Evolutionary conservation across 2,113 vertebrate genomes (phyloP).

Genomic region (Eubucco bourcierii): DNA sequence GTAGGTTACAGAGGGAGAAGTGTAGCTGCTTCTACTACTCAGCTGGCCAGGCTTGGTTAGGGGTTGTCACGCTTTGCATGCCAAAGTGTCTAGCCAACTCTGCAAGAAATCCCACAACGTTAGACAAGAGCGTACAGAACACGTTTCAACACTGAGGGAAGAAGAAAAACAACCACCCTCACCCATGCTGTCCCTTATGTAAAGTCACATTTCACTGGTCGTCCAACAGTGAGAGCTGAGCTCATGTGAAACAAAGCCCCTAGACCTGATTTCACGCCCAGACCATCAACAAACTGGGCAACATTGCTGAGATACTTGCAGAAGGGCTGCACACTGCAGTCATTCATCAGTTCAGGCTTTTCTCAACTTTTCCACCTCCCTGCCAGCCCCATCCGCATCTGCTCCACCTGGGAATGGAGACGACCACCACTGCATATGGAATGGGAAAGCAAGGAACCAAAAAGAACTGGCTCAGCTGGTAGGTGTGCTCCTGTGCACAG

Average conservation of each 20-base stretch:
- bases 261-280: conserved; percentile 32
- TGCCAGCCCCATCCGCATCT: background rate
- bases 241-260: conserved; percentile 29
- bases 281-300: background rate
- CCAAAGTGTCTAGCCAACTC: conserved; percentile 67
- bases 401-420: conserved; percentile 15
- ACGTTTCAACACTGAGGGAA: background rate
- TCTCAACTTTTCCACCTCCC: background rate
- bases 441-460: background rate
- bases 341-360: background rate
- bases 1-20: conserved; percentile 55
- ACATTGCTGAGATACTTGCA: background rate
- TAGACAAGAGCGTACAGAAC: conserved; percentile 51
- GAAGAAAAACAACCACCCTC: background rate
- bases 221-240: conserved; percentile 5
- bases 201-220: background rate
- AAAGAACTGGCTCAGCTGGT: background rate
- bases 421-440: background rate
- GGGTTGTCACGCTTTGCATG: conserved; percentile 52
- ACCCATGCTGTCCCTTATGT: background rate
- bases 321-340: background rate
- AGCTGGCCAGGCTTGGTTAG: conserved; percentile 33
- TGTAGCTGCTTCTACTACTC: conserved; percentile 44
- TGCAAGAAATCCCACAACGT: conserved; percentile 60
- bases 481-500: background rate